Evolutionary conservation across 2,888 invertebrate species (phyloP).

Genomic region (Meta bourneti): DNA sequence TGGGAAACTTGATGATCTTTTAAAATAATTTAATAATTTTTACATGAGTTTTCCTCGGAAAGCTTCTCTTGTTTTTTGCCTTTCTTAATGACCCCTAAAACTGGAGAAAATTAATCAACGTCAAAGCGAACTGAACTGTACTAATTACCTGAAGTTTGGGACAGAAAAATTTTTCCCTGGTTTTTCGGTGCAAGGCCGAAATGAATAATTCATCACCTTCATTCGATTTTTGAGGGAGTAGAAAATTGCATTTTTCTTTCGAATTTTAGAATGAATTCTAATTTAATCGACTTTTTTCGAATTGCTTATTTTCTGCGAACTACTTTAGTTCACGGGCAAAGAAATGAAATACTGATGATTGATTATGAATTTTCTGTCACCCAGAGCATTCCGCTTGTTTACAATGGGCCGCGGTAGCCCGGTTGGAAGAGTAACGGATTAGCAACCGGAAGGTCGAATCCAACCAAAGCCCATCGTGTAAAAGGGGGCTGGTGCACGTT

Average conservation of each 20-base stretch:
- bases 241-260: slow-evolving; percentile 5
- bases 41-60: slow-evolving; percentile 1
- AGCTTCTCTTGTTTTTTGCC: neutral
- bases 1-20: slow-evolving; percentile 7
- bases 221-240: slow-evolving; percentile 9
- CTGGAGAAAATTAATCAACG: slow-evolving; percentile 41
- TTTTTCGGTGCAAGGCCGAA: neutral
- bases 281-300: neutral
- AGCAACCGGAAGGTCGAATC: too few species aligned
- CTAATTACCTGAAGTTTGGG: slow-evolving; percentile 15
- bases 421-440: too few species aligned
- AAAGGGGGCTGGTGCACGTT: too few species aligned
- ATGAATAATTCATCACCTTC: slow-evolving; percentile 29
- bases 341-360: neutral
- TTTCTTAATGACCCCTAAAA: slow-evolving; percentile 20
- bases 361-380: neutral
- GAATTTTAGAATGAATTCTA: neutral
- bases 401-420: too few species aligned
- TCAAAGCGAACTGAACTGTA: slow-evolving; percentile 29
- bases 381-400: too few species aligned
- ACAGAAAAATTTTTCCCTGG: neutral
- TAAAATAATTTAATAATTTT: slow-evolving; percentile 31
- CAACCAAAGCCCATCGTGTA: too few species aligned
- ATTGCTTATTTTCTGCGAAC: neutral
- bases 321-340: neutral